phyloP scores from a whole-genome alignment of 2,888 invertebrate species.

The Spatulosminthurus flaviceps region DNA sequence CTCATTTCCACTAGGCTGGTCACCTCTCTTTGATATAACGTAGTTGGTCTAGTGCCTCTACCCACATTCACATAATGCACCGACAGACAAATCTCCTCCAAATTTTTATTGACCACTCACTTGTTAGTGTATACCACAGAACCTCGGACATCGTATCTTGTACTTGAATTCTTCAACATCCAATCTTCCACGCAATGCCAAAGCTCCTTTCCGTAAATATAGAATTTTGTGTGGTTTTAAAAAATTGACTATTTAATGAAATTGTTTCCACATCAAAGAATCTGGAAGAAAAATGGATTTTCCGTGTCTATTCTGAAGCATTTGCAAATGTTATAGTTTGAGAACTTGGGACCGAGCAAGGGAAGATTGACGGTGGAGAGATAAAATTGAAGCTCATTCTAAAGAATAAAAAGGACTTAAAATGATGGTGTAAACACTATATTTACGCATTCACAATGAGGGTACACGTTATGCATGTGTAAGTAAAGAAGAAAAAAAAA shows the following conservation, averaged over 20 bases:
- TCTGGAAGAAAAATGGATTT: too few species aligned
- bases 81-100: slow-evolving; percentile 14
- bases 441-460: slow-evolving; percentile 14
- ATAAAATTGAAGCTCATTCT: slow-evolving; percentile 12
- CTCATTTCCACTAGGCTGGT: slow-evolving; percentile 4
- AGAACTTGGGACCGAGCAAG: too few species aligned
- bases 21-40: background rate
- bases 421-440: slow-evolving; percentile 18
- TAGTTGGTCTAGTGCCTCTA: background rate
- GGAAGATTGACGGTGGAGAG: background rate
- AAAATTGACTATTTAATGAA: too few species aligned
- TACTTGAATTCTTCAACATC: background rate
- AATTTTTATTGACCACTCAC: slow-evolving; percentile 11
- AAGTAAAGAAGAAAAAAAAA: background rate
- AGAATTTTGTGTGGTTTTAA: too few species aligned
- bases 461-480: slow-evolving; percentile 14
- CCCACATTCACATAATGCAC: too few species aligned
- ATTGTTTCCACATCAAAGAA: too few species aligned
- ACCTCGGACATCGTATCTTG: background rate
- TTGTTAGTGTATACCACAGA: background rate
- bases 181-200: background rate
- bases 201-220: too few species aligned
- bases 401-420: slow-evolving; percentile 5
- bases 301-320: too few species aligned
- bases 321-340: too few species aligned